Evolutionary conservation across 2,888 invertebrate genomes (phyloP).

Genomic region (Xylocampa areola): DNA sequence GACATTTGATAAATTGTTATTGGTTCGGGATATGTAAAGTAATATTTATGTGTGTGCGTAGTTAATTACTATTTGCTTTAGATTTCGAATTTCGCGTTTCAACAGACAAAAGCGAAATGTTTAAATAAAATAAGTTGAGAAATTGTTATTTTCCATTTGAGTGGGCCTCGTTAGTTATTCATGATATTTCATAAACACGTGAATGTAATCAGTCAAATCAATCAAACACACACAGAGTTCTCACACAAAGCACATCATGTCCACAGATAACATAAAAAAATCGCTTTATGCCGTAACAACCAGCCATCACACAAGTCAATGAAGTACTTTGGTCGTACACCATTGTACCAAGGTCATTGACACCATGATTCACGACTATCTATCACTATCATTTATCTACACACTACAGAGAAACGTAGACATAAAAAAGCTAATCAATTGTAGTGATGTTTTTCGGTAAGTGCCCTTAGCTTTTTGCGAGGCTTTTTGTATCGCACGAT

Average conservation of each 20-base stretch:
- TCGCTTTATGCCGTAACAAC: slow-evolving; percentile 27
- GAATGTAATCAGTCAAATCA: slow-evolving; percentile 7
- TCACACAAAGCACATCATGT: slow-evolving; percentile 18
- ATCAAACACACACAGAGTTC: slow-evolving; percentile 3
- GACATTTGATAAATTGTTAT: slow-evolving; percentile 23
- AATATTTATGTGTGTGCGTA: slow-evolving; percentile 11
- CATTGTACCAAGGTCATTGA: slow-evolving; percentile 55
- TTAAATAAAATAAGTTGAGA: not conserved
- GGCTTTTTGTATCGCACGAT: slow-evolving; percentile 62
- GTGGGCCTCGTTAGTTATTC: slow-evolving; percentile 10
- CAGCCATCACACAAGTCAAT: slow-evolving; percentile 21
- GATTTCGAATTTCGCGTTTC: slow-evolving; percentile 10
- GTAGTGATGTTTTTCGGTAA: slow-evolving; percentile 74
- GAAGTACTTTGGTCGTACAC: slow-evolving; percentile 41
- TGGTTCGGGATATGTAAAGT: slow-evolving; percentile 7
- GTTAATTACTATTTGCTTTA: slow-evolving; percentile 29
- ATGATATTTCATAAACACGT: slow-evolving; percentile 1
- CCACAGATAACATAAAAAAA: slow-evolving; percentile 43
- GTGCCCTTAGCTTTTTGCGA: slow-evolving; percentile 76
- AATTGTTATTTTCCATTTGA: not conserved
- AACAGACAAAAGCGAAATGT: not conserved
- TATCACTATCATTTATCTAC: slow-evolving; percentile 70
- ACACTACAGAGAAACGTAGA: slow-evolving; percentile 39
- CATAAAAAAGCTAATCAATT: slow-evolving; percentile 78
- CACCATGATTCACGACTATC: slow-evolving; percentile 72